A percentile compares a stretch with the other conserved stretches of the same genome.
These are phyloP conservation scores for Istiophorus platypterus DNA, from an alignment of 2,113 vertebrate genomes.

Conservation along the genomic window DNA sequence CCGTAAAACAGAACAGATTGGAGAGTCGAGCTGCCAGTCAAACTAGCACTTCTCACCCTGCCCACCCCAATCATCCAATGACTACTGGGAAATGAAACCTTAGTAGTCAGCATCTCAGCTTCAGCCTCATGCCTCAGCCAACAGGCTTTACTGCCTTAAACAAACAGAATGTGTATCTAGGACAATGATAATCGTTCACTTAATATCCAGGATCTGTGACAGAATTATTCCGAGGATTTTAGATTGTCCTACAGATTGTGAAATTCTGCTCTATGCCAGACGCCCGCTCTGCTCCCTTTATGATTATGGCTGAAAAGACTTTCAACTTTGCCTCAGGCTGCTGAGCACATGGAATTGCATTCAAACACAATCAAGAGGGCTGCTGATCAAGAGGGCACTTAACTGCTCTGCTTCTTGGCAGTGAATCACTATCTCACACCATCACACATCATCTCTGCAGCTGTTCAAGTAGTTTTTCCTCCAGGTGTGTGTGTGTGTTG, in stretches of 20 bases:
- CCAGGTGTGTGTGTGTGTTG: conserved; percentile 35
- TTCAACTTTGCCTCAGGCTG: conserved; percentile 52
- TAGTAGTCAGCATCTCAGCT: conserved; percentile 28
- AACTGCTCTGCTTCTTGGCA: conserved; percentile 27
- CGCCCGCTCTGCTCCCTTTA: conserved; percentile 22
- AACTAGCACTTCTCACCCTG: conserved; percentile 29
- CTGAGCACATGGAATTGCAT: conserved; percentile 45
- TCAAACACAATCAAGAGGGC: conserved; percentile 52
- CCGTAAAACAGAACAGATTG: background rate
- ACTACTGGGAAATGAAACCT: conserved; percentile 1
- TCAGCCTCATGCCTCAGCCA: conserved; percentile 56
- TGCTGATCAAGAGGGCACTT: conserved; percentile 55
- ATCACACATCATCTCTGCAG: conserved; percentile 36
- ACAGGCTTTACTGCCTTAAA: conserved; percentile 54
- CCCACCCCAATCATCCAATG: conserved; percentile 3
- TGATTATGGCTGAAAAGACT: conserved; percentile 55
- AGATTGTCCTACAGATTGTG: conserved; percentile 53
- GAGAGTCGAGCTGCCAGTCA: conserved; percentile 25
- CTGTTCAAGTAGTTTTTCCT: conserved; percentile 38
- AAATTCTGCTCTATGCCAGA: conserved; percentile 42
- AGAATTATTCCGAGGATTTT: conserved; percentile 23
- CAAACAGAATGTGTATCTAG: conserved; percentile 49
- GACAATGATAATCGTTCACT: conserved; percentile 49
- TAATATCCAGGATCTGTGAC: conserved; percentile 37
- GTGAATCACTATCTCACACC: conserved; percentile 28